phyloP scores from a whole-genome alignment of 92 coral and sea anemone genomes.

The Bergia puertoricense region DNA sequence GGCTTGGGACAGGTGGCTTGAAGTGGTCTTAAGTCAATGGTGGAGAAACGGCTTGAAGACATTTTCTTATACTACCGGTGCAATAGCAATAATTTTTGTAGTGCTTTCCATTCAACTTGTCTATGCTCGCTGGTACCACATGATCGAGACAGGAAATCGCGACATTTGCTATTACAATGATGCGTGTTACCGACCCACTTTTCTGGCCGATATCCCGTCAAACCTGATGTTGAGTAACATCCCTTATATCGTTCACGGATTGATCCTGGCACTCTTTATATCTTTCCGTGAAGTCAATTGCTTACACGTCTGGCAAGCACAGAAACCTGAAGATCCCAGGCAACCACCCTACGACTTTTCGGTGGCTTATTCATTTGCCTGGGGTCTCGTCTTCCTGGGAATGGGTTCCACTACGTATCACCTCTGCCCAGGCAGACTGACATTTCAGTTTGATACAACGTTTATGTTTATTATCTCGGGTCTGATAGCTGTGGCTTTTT shows the following conservation, averaged over 20 bases:
- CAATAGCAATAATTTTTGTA: too few species aligned
- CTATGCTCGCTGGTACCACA: conserved; percentile 35
- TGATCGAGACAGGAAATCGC: conserved; percentile 50
- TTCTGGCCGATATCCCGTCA: conserved; percentile 25
- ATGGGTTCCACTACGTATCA: too few species aligned
- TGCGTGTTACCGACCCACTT: conserved; percentile 37
- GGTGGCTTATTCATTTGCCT: conserved; percentile 39
- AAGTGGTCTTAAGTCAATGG: too few species aligned
- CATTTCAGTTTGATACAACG: conserved; percentile 44
- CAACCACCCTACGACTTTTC: conserved; percentile 33
- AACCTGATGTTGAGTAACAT: conserved; percentile 20
- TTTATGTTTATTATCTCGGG: conserved; percentile 43
- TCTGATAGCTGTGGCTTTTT: conserved; percentile 36
- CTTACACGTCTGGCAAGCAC: neutral
- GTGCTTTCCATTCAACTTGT: conserved; percentile 15
- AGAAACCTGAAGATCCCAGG: neutral
- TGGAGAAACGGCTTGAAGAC: neutral
- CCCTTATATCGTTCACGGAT: too few species aligned
- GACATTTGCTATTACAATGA: conserved; percentile 52
- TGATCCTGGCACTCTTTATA: too few species aligned
- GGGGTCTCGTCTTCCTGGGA: conserved; percentile 32
- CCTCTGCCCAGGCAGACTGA: neutral
- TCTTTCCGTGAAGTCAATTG: neutral
- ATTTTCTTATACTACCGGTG: too few species aligned
- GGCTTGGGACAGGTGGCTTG: too few species aligned